Conservation (phyloP, 2,888 invertebrate genomes). For the Polietes domitor region DNA sequence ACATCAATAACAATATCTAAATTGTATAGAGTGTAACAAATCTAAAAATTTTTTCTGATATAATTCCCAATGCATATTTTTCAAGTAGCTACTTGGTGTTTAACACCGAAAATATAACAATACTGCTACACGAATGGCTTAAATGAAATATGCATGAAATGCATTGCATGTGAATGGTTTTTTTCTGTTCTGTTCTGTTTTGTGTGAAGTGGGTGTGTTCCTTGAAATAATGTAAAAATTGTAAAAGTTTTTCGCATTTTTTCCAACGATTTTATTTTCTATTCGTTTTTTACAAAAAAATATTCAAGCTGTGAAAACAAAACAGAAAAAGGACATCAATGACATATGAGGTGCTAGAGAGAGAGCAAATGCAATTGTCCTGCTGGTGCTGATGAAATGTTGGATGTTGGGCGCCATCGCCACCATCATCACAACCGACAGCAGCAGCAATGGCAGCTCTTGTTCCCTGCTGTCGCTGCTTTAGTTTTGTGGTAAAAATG, state of each 20-base stretch:
- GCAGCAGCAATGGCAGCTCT: conserved; percentile 2
- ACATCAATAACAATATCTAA: not conserved
- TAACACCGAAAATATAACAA: conserved; percentile 7
- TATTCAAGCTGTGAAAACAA: conserved; percentile 26
- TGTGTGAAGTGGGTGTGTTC: conserved; percentile 30
- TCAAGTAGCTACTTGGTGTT: conserved; percentile 53
- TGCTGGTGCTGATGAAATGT: not conserved
- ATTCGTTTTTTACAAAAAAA: not conserved
- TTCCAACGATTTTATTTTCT: not conserved
- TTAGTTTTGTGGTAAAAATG: conserved; percentile 62
- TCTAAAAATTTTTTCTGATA: not conserved
- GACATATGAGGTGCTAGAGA: conserved; percentile 52
- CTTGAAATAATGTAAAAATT: conserved; percentile 24
- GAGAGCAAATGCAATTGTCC: conserved; percentile 51
- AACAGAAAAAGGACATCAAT: conserved; percentile 57
- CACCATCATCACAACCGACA: conserved; percentile 14
- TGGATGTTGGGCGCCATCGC: not conserved
- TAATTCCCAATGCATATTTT: conserved; percentile 57
- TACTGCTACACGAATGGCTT: not conserved
- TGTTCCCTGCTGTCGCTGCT: not conserved
- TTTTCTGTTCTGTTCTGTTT: too few relatives aligned
- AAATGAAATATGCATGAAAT: conserved; percentile 20
- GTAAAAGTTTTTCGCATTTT: conserved; percentile 36
- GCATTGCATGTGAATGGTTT: not conserved
- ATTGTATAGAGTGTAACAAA: not conserved